Evolutionary conservation across 2,888 invertebrate species (phyloP).

Genomic region (Hyppa rectilinea): DNA sequence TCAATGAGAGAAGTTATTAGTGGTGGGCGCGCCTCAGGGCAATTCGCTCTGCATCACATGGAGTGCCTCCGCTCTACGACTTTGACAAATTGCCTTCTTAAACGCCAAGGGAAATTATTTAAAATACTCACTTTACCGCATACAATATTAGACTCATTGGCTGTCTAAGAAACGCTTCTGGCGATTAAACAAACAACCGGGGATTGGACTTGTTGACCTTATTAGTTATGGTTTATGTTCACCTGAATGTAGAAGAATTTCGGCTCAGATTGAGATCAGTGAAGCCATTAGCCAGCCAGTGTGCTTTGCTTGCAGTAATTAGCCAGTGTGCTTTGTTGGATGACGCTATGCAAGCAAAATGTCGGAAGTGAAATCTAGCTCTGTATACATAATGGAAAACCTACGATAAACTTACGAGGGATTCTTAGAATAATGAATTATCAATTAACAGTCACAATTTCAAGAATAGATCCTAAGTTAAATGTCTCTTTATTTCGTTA

Average conservation of each 20-base stretch:
- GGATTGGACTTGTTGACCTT: slow-evolving; percentile 7
- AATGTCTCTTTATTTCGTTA: background rate
- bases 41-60: slow-evolving; percentile 53
- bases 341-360: slow-evolving; percentile 2
- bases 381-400: background rate
- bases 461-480: background rate
- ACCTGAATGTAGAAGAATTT: slow-evolving; percentile 7
- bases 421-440: background rate
- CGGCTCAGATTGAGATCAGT: slow-evolving; percentile 31
- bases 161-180: slow-evolving; percentile 24
- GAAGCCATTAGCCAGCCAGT: slow-evolving; percentile 14
- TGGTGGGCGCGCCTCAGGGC: slow-evolving; percentile 39
- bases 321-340: too few species aligned
- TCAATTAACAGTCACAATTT: background rate
- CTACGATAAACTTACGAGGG: background rate
- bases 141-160: slow-evolving; percentile 45
- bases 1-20: slow-evolving; percentile 44
- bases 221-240: slow-evolving; percentile 9
- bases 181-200: slow-evolving; percentile 9
- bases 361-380: background rate
- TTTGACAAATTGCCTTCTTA: slow-evolving; percentile 77
- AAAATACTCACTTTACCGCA: slow-evolving; percentile 69
- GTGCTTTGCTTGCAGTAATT: too few species aligned
- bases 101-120: slow-evolving; percentile 79
- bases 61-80: slow-evolving; percentile 64